Base-by-base conservation (phyloP, 2,113 vertebrate genomes). In the Prinia subflava region DNA sequence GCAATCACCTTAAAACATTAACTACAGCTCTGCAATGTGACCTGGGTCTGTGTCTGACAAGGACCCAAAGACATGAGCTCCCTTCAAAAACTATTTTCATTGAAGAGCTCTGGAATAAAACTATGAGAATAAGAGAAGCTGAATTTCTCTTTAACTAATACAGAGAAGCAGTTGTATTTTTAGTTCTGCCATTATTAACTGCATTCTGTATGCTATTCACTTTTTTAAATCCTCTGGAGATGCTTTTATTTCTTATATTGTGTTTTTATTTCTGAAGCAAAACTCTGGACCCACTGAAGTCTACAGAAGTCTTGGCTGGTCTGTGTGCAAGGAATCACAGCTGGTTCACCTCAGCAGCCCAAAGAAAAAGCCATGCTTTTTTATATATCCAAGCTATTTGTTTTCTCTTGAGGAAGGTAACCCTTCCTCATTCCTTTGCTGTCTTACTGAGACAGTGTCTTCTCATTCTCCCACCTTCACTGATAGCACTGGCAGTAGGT, bases 21-120 rank as follows among this genome's bases (percentile, higher is more conserved):
- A 37, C 47, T 19, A 18, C 2, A 3, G 14, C 28, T 74, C 59
- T 53, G 64, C 68, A 76, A 15, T 0, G 0, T 59, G 27, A 30
- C 23, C 87, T 57, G 37, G 8, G 17, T 49, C 68, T 73, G 37
- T 81, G 63, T 86, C 31, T 53, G 25, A 47, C 4, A 70, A 91
- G 53, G 31, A 73, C 13, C 5, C 24, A 52, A 89, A 76, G 24
- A 86, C 7, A 33, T 3, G 25, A 83, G 20, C 6, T 70, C 13
- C 47, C 77, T 89, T 71, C 30, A 94, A 39, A 74, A 87, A 33
- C 2, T 0, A 8, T 59, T 46, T n/a, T 21, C 16, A 10, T 19
- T 20, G 16, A 46, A 50, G 53, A 57, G 18, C 22, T 73, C 20
- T 63, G 50, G 27, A 91, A 50, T 50, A 85, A 87, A 71, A 49